A percentile compares a stretch with the other conserved stretches of the same genome.
phyloP scores from a whole-genome alignment of 2,113 vertebrate species.

The Piliocolobus tephrosceles region DNA sequence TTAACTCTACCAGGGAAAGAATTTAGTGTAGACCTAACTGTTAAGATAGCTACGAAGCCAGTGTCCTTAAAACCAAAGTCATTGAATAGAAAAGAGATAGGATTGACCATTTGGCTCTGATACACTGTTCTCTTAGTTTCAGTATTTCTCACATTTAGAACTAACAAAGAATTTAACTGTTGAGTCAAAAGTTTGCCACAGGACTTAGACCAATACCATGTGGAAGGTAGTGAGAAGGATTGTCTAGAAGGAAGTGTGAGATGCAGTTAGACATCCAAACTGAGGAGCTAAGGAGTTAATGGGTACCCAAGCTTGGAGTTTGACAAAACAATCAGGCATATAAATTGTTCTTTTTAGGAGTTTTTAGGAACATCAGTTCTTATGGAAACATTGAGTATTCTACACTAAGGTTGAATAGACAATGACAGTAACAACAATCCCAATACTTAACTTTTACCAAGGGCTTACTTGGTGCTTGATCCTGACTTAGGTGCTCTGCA shows the following conservation, averaged over 20 bases:
- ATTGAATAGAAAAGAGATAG: neutral
- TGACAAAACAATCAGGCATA: neutral
- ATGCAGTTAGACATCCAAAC: neutral
- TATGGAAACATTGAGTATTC: neutral
- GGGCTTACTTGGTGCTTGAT: neutral
- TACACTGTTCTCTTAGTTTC: neutral
- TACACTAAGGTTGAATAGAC: neutral
- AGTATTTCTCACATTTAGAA: neutral
- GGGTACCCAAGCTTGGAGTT: neutral
- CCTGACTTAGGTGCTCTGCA: neutral
- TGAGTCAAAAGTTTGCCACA: neutral
- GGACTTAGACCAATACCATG: neutral
- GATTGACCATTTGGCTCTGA: neutral
- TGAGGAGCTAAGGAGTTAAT: neutral
- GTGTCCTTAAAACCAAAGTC: neutral
- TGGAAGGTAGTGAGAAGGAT: no score
- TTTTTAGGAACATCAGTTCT: neutral
- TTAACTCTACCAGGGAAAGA: neutral
- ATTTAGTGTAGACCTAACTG: neutral
- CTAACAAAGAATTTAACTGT: neutral
- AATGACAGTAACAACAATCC: neutral
- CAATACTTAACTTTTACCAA: neutral
- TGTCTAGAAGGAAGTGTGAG: neutral
- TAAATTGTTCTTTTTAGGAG: neutral
- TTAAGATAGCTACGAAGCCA: neutral